phyloP scores from a whole-genome alignment of 2,113 vertebrate species.

The Pelmatolapia mariae region DNA sequence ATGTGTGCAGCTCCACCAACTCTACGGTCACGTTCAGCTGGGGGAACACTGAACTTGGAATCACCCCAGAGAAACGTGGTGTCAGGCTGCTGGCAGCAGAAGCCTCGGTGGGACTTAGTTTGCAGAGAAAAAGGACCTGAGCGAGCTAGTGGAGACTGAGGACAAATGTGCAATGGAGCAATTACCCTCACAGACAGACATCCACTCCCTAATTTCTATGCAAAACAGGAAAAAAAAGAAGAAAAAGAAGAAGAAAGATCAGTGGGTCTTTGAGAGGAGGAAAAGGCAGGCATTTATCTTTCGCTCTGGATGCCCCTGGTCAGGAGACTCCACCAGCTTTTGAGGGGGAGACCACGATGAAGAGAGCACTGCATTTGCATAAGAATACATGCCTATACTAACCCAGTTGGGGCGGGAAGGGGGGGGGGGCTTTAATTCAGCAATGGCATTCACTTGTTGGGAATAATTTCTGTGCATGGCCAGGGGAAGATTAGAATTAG shows the following conservation, averaged over 20 bases:
- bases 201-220: conserved; percentile 44
- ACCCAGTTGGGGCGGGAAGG: conserved; percentile 5
- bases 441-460: conserved; percentile 33
- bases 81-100: neutral
- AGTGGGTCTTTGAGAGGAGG: conserved; percentile 19
- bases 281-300: conserved; percentile 55
- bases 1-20: neutral
- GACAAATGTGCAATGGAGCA: conserved; percentile 41
- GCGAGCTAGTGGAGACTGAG: neutral
- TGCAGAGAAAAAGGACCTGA: neutral
- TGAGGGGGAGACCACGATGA: neutral
- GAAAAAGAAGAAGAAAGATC: conserved; percentile 32
- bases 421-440: conserved; percentile 46
- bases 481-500: conserved; percentile 50
- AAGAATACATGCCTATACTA: conserved; percentile 51
- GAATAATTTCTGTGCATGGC: conserved; percentile 44
- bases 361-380: conserved; percentile 58
- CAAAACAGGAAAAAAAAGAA: neutral
- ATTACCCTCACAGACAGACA: conserved; percentile 52
- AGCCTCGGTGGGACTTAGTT: neutral
- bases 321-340: conserved; percentile 23
- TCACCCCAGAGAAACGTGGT: neutral
- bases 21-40: neutral
- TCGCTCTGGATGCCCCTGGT: conserved; percentile 40
- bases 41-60: neutral